Evolutionary conservation across 2,888 invertebrate species (phyloP), one percentile per base, ranked within the genome.

Genomic region (Macropis europaea): DNA sequence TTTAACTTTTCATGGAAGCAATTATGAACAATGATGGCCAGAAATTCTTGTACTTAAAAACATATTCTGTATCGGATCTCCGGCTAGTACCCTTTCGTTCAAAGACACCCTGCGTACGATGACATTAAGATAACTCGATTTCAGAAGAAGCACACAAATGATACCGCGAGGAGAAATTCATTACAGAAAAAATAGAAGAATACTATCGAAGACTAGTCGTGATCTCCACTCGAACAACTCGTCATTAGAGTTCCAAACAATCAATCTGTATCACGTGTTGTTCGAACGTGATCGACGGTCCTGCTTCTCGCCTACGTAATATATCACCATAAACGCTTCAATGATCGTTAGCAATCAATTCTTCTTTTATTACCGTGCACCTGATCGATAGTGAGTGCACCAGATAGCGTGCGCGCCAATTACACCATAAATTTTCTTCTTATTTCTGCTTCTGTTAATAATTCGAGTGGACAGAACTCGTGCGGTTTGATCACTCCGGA

Each of bases 121-220:
- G n/a, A n/a, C n/a, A 11, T 34, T 43, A 36, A 38, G n/a, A 68
- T 13, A 32, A 61, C 32, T 40, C 34, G 28, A 26, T 30, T 47
- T 53, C 42, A 13, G 24, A 15, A 13, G 43, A 52, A 60, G 42
- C 47, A 62, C 40, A 69, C 56, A 47, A 36, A 62, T 42, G 42
- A 64, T 34, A 48, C 30, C 34, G 62, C 30, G 52, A 54, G 42
- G 61, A 59, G 60, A 45, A 56, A 50, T 52, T 69, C 43, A 22
- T 66, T 57, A 72, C 60, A 73, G 70, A 68, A 75, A n/a, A n/a
- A 76, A 72, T 77, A 81, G 76, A 79, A 82, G 76, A 86, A 84
- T 84, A 85, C 79, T 85, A 84, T 85, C 76, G 72, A 84, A 81
- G 84, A 86, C 84, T 82, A 86, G 86, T 84, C 76, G 78, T 79